These are phyloP conservation scores for Samia ricini DNA, from an alignment of 1,140 invertebrate genomes.

Conservation along the genomic window DNA sequence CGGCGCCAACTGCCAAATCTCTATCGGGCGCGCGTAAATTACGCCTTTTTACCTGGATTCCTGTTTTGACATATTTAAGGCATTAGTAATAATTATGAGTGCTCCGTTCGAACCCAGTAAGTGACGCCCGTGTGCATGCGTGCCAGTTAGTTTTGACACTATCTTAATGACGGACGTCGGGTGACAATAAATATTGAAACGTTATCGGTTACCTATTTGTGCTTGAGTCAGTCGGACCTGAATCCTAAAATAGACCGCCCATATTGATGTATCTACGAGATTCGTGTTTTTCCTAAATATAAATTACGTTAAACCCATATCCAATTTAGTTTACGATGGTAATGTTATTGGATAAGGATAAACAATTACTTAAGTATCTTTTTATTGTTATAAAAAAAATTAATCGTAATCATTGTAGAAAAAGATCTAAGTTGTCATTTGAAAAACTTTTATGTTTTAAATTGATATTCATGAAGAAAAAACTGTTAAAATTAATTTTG, in stretches of 20 bases:
- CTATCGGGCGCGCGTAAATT: constrained; percentile 76
- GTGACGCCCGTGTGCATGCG: constrained; percentile 48
- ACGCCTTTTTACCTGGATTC: constrained; percentile 77
- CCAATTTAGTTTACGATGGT: constrained; percentile 10
- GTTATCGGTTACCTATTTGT: constrained; percentile 62
- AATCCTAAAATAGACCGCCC: constrained; percentile 63
- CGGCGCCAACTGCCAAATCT: constrained; percentile 77
- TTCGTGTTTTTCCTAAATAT: not conserved
- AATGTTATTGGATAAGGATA: not conserved
- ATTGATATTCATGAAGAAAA: too few relatives aligned
- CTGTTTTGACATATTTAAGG: constrained; percentile 78
- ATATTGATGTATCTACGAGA: constrained; percentile 34
- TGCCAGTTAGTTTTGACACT: constrained; percentile 73
- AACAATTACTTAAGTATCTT: not conserved
- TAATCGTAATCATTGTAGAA: too few relatives aligned
- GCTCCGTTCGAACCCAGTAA: constrained; percentile 48
- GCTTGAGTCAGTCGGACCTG: constrained; percentile 49
- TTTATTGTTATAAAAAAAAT: too few relatives aligned
- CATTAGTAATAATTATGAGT: constrained; percentile 78
- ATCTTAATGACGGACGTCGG: constrained; percentile 75
- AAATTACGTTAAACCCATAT: not conserved
- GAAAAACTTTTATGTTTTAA: too few relatives aligned
- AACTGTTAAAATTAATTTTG: too few relatives aligned
- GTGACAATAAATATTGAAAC: constrained; percentile 75
- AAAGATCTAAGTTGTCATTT: too few relatives aligned